Conservation (phyloP, 2,888 invertebrate genomes). For the Hyalella azteca region DNA sequence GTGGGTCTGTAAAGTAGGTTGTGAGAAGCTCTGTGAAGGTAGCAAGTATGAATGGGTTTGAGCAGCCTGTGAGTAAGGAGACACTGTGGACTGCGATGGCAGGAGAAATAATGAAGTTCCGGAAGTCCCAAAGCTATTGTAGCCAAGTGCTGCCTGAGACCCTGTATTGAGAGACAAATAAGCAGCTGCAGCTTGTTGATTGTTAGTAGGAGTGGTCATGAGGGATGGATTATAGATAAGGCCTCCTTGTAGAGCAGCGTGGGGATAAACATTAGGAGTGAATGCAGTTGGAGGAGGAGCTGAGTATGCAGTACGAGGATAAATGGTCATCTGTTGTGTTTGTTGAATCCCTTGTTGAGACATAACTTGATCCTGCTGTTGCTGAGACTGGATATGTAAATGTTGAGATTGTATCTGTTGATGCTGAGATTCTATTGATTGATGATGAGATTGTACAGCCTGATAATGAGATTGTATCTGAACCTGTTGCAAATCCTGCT, state of each 20-base stretch:
- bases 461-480: neutral
- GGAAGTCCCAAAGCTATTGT: neutral
- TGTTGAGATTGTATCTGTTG: neutral
- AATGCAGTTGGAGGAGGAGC: constrained; percentile 30
- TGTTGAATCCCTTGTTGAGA: neutral
- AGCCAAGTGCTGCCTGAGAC: neutral
- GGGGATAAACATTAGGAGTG: neutral
- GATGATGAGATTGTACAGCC: neutral
- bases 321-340: constrained; percentile 6
- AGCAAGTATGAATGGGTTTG: constrained; percentile 11
- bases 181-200: neutral
- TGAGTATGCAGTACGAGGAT: constrained; percentile 12
- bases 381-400: neutral
- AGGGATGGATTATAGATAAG: neutral
- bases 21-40: constrained; percentile 5
- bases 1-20: constrained; percentile 17
- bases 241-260: neutral
- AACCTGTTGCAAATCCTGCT: neutral
- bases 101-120: neutral
- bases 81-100: neutral
- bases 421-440: neutral
- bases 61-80: neutral
- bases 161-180: neutral
- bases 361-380: neutral
- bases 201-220: neutral